Base-by-base conservation (phyloP, 1,140 invertebrate species). In the Bacillus rossius region DNA sequence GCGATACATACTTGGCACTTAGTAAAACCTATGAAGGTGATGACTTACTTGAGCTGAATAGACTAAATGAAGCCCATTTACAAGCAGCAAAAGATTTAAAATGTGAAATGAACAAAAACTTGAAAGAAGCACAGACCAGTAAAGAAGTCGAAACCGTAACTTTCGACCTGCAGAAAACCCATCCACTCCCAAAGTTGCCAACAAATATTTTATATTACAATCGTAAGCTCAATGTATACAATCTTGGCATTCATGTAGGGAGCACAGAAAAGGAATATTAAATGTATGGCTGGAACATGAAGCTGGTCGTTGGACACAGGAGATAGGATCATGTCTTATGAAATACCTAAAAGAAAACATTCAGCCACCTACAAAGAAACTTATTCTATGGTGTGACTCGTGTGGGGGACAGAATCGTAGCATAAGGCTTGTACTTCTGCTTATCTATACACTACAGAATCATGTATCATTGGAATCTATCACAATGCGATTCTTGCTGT, bases 391-490 rank as follows among this genome's bases (percentile, higher is more conserved):
- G 71, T 63, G 57, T 45, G 67, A 74, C 60, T 71, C 61, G 14
- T 74, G 69, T 49, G 72, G 69, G 7, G 71, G 68, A 3, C 71
- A 73, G 62, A 73, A 73, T 48, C 61, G 67, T 3, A 73, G 68
- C 55, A 71, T 74, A 22, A 73, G 73, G 64, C 48, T 74, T 25
- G 59, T 61, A 10, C 29, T 72, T 53, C 64, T 72, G 61, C 38
- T 71, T 22, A 70, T 68, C 59, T 40, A 59, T 45, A 37, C 65
- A 26, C 51, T 70, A 42, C 19, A 66, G 40, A 41, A 43, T n/a
- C 53, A 67, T 57, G 55, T 59, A 42, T 65, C 57, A 45, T 51
- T 69, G 8, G 50, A 67, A 55, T 63, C 41, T 29, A 72, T 72
- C 41, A 67, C 55, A 26, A 43, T 69, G n/a, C 64, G 60, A 55